Evolutionary conservation across 64 coral and sea anemone genomes (phyloP).

Genomic region (Porites australiensis): DNA sequence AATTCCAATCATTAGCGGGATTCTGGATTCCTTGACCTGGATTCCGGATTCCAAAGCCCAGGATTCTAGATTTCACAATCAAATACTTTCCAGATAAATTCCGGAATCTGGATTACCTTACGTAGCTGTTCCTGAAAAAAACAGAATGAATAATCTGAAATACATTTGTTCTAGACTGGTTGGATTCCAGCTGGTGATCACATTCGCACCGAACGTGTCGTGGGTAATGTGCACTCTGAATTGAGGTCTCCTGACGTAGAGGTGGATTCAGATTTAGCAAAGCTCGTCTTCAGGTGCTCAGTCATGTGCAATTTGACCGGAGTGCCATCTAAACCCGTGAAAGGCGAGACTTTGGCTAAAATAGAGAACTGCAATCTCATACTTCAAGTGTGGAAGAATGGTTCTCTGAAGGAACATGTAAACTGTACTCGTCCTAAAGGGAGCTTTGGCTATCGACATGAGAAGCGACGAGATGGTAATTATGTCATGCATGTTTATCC

Average conservation of each 20-base stretch:
- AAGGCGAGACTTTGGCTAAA: constrained; percentile 71
- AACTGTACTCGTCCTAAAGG: constrained; percentile 84
- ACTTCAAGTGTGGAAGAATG: constrained; percentile 66
- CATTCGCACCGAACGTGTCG: constrained; percentile 68
- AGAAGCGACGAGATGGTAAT: constrained; percentile 73
- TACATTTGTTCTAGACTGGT: constrained; percentile 27
- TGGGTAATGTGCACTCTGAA: constrained; percentile 65
- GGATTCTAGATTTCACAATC: no score
- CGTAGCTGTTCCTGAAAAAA: neutral
- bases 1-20: no score
- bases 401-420: constrained; percentile 26
- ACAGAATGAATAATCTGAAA: neutral
- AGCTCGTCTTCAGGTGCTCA: constrained; percentile 76
- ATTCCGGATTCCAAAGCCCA: no score
- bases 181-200: constrained; percentile 78
- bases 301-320: constrained; percentile 76
- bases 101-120: no score
- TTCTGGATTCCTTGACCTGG: no score
- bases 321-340: neutral
- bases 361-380: constrained; percentile 69
- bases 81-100: no score
- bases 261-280: constrained; percentile 64
- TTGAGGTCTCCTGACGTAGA: constrained; percentile 51
- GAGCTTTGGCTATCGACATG: constrained; percentile 43
- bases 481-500: constrained; percentile 32